A percentile compares a stretch with the other conserved stretches of the same genome.
Conservation (phyloP, 1,140 invertebrate genomes). For the Heliconius melpomene region DNA sequence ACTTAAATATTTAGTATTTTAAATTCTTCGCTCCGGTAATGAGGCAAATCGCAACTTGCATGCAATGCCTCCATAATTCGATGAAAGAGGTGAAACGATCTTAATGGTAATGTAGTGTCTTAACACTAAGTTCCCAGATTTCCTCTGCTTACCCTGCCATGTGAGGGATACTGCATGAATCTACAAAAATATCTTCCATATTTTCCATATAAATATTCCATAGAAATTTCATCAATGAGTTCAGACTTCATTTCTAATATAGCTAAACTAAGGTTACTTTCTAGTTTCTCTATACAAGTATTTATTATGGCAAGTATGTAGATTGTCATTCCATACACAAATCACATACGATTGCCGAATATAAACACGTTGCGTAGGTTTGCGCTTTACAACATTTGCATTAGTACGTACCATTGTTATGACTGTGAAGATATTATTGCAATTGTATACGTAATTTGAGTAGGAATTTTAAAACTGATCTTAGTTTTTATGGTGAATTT, state of each 20-base stretch:
- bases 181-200: no score
- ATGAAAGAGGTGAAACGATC: no score
- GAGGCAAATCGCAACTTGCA: no score
- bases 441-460: background rate
- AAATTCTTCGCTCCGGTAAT: no score
- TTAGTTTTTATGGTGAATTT: background rate
- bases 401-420: background rate
- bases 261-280: background rate
- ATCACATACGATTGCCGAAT: constrained; percentile 6
- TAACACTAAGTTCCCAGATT: no score
- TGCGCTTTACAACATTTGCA: background rate
- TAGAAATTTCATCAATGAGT: background rate
- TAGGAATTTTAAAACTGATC: background rate
- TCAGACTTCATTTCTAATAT: background rate
- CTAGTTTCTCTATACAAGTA: background rate
- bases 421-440: background rate
- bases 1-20: no score
- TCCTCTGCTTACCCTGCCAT: no score
- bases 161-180: no score
- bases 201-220: no score
- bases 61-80: no score
- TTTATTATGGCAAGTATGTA: background rate
- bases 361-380: background rate
- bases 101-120: no score
- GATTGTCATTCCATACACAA: background rate